Evolutionary conservation across 2,797 vertebrate genomes (phyloP), one percentile per base, ranked within the genome.

Genomic region (Cossypha dichroa): DNA sequence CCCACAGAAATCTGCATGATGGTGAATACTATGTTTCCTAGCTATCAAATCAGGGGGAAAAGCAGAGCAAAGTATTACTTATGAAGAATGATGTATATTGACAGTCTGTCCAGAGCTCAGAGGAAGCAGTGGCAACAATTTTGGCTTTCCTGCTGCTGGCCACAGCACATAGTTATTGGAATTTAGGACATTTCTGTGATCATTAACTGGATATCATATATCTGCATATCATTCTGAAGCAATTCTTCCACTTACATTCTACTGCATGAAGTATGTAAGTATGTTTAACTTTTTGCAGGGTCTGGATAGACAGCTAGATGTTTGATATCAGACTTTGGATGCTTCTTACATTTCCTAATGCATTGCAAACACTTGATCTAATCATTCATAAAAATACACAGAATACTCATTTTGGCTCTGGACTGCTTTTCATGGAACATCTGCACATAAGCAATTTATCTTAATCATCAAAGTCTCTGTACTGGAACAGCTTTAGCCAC

Each of bases 131-230:
- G 33, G 20, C 45, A 86, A 48, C 5, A 48, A 10, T 67, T 84
- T 60, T 64, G 18, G 3, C 36, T 34, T 17, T 20, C 34, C 75
- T 75, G 26, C 17, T 59, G 28, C 41, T 77, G 41, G 8, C 14
- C 43, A 26, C 4, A 48, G 13, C 0, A 2, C 5, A 2, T 49
- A 5, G 17, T 66, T 13, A 9, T 11, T 60, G 2, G 26, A 31
- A 70, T 58, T 21, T 51, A 38, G 28, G 23, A 76, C 23, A 74
- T 67, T 74, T 70, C 38, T 51, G 28, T 60, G 41, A 88, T 55
- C 45, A 23, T 68, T 46, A 78, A 49, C 14, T 48, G 36, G 11
- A 58, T 88, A 43, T 28, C 0, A 36, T 20, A 28, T 45, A 13
- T 52, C 28, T 55, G 13, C 38, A 25, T 33, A 45, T 62, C 8